These are phyloP conservation scores for Fissipunctia ypsillon DNA, from an alignment of 2,888 invertebrate genomes.

Conservation along the genomic window DNA sequence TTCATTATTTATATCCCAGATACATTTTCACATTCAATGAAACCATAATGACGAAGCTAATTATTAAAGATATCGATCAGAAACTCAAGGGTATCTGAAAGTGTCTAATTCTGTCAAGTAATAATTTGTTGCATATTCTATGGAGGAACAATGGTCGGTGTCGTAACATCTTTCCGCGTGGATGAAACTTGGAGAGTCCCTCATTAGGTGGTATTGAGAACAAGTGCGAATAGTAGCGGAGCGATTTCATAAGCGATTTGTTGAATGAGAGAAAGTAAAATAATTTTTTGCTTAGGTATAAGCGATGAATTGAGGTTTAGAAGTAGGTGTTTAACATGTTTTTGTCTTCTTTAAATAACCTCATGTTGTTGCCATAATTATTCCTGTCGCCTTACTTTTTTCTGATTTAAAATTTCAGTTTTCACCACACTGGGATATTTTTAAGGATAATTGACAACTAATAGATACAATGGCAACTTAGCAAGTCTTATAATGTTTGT, in stretches of 20 bases:
- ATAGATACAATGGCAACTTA: too few relatives aligned
- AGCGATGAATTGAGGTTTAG: too few relatives aligned
- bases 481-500: too few relatives aligned
- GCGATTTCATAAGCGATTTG: slow-evolving; percentile 5
- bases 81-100: slow-evolving; percentile 40
- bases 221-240: slow-evolving; percentile 3
- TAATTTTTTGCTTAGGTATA: too few relatives aligned
- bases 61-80: slow-evolving; percentile 22
- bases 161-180: slow-evolving; percentile 53
- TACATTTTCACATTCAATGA: slow-evolving; percentile 14
- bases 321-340: too few relatives aligned
- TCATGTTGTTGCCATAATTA: too few relatives aligned
- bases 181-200: slow-evolving; percentile 43
- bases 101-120: slow-evolving; percentile 44
- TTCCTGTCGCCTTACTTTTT: too few relatives aligned
- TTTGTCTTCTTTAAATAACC: too few relatives aligned
- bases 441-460: too few relatives aligned
- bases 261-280: not conserved
- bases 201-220: slow-evolving; percentile 41
- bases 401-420: too few relatives aligned
- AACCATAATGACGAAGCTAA: not conserved
- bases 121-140: slow-evolving; percentile 51
- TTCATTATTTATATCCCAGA: not conserved
- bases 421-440: too few relatives aligned
- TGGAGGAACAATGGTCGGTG: slow-evolving; percentile 56